Conservation (phyloP, 2,888 invertebrate species). For the Cyrtodaria siliqua region DNA sequence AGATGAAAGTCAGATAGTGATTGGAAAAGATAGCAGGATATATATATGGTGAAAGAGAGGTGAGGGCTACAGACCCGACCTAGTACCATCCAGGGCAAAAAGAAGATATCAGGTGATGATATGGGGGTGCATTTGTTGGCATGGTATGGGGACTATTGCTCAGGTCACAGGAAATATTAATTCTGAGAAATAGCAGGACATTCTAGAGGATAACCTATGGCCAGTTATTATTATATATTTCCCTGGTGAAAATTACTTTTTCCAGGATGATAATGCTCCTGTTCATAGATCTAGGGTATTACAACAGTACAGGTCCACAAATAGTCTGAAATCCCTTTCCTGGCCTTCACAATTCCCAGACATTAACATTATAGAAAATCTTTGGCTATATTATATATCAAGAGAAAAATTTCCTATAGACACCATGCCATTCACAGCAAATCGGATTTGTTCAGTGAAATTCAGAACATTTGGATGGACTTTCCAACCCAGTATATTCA, state of each 20-base stretch:
- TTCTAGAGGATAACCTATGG: conserved; percentile 25
- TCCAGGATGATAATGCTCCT: conserved; percentile 33
- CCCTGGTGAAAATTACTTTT: conserved; percentile 2
- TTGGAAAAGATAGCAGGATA: conserved; percentile 11
- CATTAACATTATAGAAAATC: conserved; percentile 34
- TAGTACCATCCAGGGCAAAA: conserved; percentile 5
- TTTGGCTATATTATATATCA: conserved; percentile 23
- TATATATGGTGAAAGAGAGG: conserved; percentile 27
- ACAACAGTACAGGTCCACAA: not conserved
- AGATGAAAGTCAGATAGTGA: conserved; percentile 22
- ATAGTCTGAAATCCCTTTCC: conserved; percentile 7
- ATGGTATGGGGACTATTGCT: conserved; percentile 20
- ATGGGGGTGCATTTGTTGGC: conserved; percentile 28
- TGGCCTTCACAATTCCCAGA: conserved; percentile 25
- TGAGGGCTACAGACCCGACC: conserved; percentile 3
- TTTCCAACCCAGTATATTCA: conserved; percentile 10
- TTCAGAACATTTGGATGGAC: conserved; percentile 10
- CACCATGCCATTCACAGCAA: conserved; percentile 2
- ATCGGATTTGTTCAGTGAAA: conserved; percentile 5
- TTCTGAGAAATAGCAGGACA: conserved; percentile 13
- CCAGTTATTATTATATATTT: conserved; percentile 24
- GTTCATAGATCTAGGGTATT: conserved; percentile 3
- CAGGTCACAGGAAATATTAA: conserved; percentile 20
- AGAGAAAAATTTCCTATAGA: conserved; percentile 15
- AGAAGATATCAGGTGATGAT: conserved; percentile 13